Base-by-base conservation (phyloP, 2,113 vertebrate genomes). In the Brachyhypopomus occidentalis region DNA sequence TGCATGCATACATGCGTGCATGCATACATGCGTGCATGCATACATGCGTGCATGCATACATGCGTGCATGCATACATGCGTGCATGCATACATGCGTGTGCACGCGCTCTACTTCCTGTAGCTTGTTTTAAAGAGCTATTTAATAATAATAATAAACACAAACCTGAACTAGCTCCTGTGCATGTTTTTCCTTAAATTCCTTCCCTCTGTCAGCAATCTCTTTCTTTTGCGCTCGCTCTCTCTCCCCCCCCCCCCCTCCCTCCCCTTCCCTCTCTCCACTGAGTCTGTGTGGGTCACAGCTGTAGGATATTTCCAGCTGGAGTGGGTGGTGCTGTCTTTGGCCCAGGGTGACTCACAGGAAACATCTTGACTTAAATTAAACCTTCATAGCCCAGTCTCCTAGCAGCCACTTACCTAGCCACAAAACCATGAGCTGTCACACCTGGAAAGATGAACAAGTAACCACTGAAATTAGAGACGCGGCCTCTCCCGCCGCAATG, bases 301-400 rank as follows among this genome's bases (percentile, higher is more conserved):
- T 84, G 72, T 79, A 52, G 59, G 70, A 80, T 80, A 64, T 70
- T 78, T 82, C 75, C 64, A 75, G 75, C 76, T 85, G 75, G 62
- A 64, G 80, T 85, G 70, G 79, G 75, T 27, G 70, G 67, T 55
- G 58, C 36, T 75, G 30, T 27, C 77, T 77, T 75, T 73, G 70
- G 70, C 70, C 70, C 78, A 73, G 70, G 56, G 59, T 81, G 75
- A 71, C 75, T 75, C 63, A 64, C 63, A 81, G 67, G 66, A 81
- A 67, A 62, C 66, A 66, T 59, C 22, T 25, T 75, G 45, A 71
- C 80, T 82, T 81, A 70, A 78, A 82, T 38, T 78, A 73, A 64
- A 60, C 59, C 72, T 60, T 62, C 71, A 56, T 80, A 66, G 41
- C 41, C 59, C 48, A 66, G 70, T 55, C 36, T 80, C 20, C 52